Evolutionary conservation across 2,888 invertebrate genomes (phyloP).

Genomic region (Drosophila acutilabella): DNA sequence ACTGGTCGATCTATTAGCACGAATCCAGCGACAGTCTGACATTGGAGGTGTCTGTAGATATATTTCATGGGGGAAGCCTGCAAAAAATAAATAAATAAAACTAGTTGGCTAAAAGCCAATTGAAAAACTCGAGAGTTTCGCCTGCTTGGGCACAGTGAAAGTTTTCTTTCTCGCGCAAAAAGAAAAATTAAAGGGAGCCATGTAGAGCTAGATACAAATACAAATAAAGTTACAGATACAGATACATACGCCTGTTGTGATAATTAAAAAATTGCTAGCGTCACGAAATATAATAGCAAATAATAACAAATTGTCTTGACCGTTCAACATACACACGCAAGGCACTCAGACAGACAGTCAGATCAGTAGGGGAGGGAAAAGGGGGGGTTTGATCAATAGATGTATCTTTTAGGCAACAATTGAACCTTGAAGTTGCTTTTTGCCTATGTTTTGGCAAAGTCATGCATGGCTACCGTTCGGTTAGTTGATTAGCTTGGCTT

Average conservation of each 20-base stretch:
- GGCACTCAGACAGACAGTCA: constrained; percentile 14
- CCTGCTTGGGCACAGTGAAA: constrained; percentile 58
- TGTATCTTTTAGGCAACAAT: constrained; percentile 64
- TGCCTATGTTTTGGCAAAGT: constrained; percentile 47
- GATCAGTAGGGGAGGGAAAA: not conserved
- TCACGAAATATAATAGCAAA: constrained; percentile 76
- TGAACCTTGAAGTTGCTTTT: constrained; percentile 68
- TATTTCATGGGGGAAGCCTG: not conserved
- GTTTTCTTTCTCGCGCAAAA: constrained; percentile 36
- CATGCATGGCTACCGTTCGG: constrained; percentile 59
- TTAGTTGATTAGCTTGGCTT: constrained; percentile 53
- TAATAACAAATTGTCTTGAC: constrained; percentile 78
- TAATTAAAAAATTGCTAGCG: constrained; percentile 73
- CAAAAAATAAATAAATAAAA: not conserved
- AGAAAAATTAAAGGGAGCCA: constrained; percentile 40
- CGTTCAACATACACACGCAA: constrained; percentile 33
- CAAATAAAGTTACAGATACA: constrained; percentile 28
- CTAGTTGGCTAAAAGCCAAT: constrained; percentile 32
- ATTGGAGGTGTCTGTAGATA: constrained; percentile 33
- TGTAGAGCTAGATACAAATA: constrained; percentile 27
- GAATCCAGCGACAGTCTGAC: constrained; percentile 17
- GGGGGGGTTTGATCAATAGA: constrained; percentile 2
- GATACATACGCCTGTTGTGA: constrained; percentile 54
- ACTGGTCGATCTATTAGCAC: constrained; percentile 40
- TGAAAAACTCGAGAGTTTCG: constrained; percentile 47